These are phyloP conservation scores for Dolomedes plantarius DNA, from an alignment of 2,888 invertebrate species.

Conservation along the genomic window DNA sequence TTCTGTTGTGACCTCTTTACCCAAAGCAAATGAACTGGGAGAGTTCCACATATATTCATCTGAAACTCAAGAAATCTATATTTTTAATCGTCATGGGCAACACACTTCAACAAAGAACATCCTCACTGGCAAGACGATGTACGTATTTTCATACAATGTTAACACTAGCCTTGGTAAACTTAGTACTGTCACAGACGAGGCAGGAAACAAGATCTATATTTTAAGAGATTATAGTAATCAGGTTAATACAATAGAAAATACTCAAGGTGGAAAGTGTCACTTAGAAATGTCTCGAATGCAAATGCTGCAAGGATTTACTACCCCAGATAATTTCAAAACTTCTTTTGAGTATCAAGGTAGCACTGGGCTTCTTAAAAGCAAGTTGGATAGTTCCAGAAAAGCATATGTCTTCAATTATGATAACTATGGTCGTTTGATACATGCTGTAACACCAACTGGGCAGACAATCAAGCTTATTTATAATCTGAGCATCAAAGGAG, in stretches of 20 bases:
- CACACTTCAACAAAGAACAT: conserved; percentile 93
- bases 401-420: conserved; percentile 93
- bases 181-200: conserved; percentile 88
- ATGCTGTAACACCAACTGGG: conserved; percentile 92
- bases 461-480: conserved; percentile 79
- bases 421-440: conserved; percentile 88
- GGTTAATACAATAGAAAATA: conserved; percentile 87
- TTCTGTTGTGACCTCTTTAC: conserved; percentile 81
- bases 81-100: conserved; percentile 94
- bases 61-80: conserved; percentile 93
- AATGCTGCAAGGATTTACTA: conserved; percentile 76
- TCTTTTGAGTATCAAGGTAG: conserved; percentile 77
- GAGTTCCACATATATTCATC: conserved; percentile 96
- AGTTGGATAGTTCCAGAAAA: conserved; percentile 76
- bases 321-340: conserved; percentile 76
- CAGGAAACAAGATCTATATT: conserved; percentile 93
- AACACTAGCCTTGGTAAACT: conserved; percentile 89
- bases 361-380: conserved; percentile 77
- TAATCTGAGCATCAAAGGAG: conserved; percentile 75
- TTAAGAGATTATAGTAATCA: conserved; percentile 85
- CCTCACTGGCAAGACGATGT: conserved; percentile 93
- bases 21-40: conserved; percentile 84
- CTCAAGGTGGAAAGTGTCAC: conserved; percentile 74
- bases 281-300: conserved; percentile 77
- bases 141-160: conserved; percentile 90